Base-by-base conservation (phyloP, 1,140 invertebrate species). In the Teleogryllus occipitalis region DNA sequence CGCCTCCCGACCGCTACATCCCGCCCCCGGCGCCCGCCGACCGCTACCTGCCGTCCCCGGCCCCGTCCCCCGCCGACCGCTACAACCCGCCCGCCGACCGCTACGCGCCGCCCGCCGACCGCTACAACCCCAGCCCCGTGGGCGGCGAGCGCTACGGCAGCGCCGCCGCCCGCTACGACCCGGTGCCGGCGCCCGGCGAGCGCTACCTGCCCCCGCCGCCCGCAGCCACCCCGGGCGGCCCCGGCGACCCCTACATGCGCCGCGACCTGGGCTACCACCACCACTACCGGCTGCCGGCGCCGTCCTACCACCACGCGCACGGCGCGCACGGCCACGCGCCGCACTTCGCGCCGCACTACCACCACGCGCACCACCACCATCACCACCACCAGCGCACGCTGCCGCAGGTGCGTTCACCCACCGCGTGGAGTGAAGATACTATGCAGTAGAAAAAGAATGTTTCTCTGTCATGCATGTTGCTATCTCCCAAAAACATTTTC, bases 181-280 rank as follows among this genome's bases (percentile, higher is more conserved):
- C 47, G 8, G n/a, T n/a, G n/a, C 73, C 78, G 73, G 49, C 77
- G 7, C 49, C 77, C 4, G 49, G 49, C 14, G 77, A 78, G 18
- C 39, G 74, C 7, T 79, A 79, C 21, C 78, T 79, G 78, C 78
- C 78, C 8, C 48, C 74, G n/a, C 78, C 78, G 10, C 12, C 78
- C 47, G 7, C 79, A 8, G 73, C 75, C 2, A 75, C 84, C 83
- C 77, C 81, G 80, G 84, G 85, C 18, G 88, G 88, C 81, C 84
- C 86, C 0, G 86, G 86, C 6, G 90, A 91, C 82, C 89, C 90
- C 3, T 91, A 90, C 81, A 89, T 90, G 87, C 84, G 89, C 81
- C 85, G 90, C 7, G 90, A 90, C 82, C 85, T 91, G 15, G 87
- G 87, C 8, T 90, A 89, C 82, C 89, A 90, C 82, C 87, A 89